Base-by-base conservation (phyloP, 2,113 vertebrate species). In the Semicossyphus pulcher region DNA sequence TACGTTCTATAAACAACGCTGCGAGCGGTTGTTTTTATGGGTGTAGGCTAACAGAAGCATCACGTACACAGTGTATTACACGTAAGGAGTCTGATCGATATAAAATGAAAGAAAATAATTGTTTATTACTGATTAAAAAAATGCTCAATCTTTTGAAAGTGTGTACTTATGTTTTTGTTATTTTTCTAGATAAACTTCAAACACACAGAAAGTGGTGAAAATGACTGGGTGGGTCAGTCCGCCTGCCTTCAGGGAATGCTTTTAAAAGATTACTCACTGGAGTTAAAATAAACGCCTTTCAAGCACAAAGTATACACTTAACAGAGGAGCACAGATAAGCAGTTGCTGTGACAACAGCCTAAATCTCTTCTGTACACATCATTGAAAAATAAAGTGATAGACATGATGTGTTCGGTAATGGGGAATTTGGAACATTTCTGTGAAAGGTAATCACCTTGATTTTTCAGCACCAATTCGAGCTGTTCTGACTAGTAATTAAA, bases 171-270 rank as follows among this genome's bases (percentile, higher is more conserved):
- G 8, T 16, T 32, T 20, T 15, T 7, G 10, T 2, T 11, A 11
- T 47, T 26, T 48, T 5, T 41, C 12, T 41, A 5, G 25, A 29
- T 7, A 29, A 21, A n/a, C 21, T 34, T 3, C 15, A 51, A 36
- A 39, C 18, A 47, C 9, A 41, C 20, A 49, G 63, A 5, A 37
- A 11, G 31, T 5, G 21, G 7, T 14, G 45, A 10, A n/a, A 53
- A 47, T 36, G 34, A 65, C 18, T n/a, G n/a, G 25, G 12, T 61
- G 16, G 23, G 23, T 57, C 42, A 25, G 32, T 18, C 18, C 21
- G 15, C 15, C 52, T 52, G 37, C 10, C 41, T 58, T 67, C 47
- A 62, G 64, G 47, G 36, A 83, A 79, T 49, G 78, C 62, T 69
- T 81, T 72, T 63, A 52, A 51, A 57, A 37, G 34, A 68, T 61